Evolutionary conservation across 1,140 invertebrate genomes (phyloP).

Genomic region (Macrostomum lignano): DNA sequence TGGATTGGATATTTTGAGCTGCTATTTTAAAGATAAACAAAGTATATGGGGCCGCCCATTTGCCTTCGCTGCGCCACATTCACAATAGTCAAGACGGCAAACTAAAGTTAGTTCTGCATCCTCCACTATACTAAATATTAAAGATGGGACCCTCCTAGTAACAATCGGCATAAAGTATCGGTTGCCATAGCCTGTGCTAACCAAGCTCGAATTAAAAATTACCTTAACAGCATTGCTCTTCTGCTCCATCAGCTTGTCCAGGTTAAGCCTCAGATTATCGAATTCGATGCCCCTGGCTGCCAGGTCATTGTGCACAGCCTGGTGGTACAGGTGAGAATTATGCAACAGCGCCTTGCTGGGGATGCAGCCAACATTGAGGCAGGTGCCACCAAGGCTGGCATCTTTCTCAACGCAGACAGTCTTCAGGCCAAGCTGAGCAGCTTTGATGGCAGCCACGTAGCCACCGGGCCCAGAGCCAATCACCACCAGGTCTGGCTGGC

Average conservation of each 20-base stretch:
- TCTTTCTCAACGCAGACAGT: conserved; percentile 87
- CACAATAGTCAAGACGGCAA: too few species aligned
- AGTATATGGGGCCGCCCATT: too few species aligned
- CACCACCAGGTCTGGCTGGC: conserved; percentile 52
- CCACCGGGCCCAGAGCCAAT: conserved; percentile 93
- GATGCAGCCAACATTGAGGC: conserved; percentile 71
- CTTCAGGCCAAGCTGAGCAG: conserved; percentile 83
- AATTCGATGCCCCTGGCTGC: conserved; percentile 53
- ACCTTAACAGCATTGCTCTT: conserved; percentile 66
- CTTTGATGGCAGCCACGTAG: conserved; percentile 96
- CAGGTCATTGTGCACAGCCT: conserved; percentile 62
- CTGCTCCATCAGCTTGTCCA: conserved; percentile 61
- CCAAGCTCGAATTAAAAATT: too few species aligned
- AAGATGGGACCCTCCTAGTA: too few species aligned
- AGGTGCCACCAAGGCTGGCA: conserved; percentile 75
- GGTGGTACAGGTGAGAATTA: conserved; percentile 89
- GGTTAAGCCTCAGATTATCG: conserved; percentile 45
- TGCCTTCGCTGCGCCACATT: too few species aligned
- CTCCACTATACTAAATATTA: too few species aligned
- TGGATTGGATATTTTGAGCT: too few species aligned
- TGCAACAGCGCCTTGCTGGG: conserved; percentile 76
- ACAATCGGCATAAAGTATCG: too few species aligned
- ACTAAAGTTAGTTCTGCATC: too few species aligned
- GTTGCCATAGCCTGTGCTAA: too few species aligned
- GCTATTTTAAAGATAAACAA: too few species aligned